Evolutionary conservation across 2,113 vertebrate species (phyloP).

Genomic region (Stigmatopora nigra): DNA sequence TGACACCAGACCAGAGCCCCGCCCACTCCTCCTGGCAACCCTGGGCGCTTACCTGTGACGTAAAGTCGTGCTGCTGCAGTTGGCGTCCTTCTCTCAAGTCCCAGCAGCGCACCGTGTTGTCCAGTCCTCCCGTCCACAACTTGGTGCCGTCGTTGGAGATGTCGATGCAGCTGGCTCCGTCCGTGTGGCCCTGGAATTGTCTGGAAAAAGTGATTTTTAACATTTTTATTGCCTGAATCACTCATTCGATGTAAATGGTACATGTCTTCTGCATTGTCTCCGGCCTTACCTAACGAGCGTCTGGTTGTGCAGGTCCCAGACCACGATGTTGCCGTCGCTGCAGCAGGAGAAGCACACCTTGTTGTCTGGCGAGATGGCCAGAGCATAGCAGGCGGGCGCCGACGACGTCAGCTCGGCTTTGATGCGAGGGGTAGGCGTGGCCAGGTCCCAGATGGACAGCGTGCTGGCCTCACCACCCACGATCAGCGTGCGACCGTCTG

Average conservation of each 20-base stretch:
- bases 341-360: constrained; percentile 88
- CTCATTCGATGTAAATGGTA: too few species aligned
- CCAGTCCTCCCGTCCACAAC: constrained; percentile 74
- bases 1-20: neutral
- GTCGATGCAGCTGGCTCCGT: constrained; percentile 75
- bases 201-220: constrained; percentile 30
- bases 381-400: constrained; percentile 78
- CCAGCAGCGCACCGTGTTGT: constrained; percentile 76
- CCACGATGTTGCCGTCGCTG: constrained; percentile 81
- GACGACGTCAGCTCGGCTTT: constrained; percentile 81
- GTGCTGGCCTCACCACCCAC: constrained; percentile 79
- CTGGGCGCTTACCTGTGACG: constrained; percentile 61
- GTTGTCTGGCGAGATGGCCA: constrained; percentile 83
- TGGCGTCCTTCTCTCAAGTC: constrained; percentile 72
- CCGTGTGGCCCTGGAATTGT: constrained; percentile 76
- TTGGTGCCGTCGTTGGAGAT: constrained; percentile 77
- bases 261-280: too few species aligned
- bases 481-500: constrained; percentile 76
- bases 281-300: constrained; percentile 69
- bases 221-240: too few species aligned
- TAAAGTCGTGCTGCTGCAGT: constrained; percentile 74
- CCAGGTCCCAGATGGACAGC: constrained; percentile 74
- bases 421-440: constrained; percentile 78
- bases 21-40: neutral
- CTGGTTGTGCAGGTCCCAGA: constrained; percentile 83